Evolutionary conservation across 2,113 vertebrate species (phyloP).

Genomic region (Aphelocoma coerulescens): DNA sequence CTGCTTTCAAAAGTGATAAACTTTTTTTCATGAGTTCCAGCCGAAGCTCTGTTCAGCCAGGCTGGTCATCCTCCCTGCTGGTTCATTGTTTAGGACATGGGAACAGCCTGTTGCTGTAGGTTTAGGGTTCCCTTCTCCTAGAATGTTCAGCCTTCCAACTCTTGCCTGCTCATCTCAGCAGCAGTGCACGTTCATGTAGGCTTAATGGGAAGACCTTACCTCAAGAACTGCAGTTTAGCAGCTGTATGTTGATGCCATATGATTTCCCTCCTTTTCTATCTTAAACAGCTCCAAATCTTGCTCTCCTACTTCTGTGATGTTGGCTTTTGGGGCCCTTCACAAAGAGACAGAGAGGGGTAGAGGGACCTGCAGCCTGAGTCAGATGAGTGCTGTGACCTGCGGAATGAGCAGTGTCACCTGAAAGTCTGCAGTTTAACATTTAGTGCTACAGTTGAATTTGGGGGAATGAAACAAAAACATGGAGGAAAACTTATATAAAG

Average conservation of each 20-base stretch:
- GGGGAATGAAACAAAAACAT: neutral
- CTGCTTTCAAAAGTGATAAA: neutral
- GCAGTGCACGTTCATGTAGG: rapidly evolving
- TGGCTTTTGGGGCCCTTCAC: neutral
- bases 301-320: neutral
- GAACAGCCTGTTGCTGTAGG: neutral
- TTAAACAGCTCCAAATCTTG: neutral
- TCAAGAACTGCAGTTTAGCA: neutral
- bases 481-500: neutral
- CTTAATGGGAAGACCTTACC: neutral
- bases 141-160: neutral
- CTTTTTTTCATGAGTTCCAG: neutral
- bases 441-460: neutral
- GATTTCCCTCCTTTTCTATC: neutral
- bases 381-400: neutral
- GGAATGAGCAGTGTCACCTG: neutral
- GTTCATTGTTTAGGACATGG: neutral
- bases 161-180: rapidly evolving
- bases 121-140: neutral
- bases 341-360: neutral
- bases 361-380: rapidly evolving
- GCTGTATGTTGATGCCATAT: neutral
- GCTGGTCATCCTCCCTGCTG: rapidly evolving
- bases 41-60: neutral
- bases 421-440: neutral